Conservation (phyloP, 2,113 vertebrate genomes). For the Aegypius monachus region DNA sequence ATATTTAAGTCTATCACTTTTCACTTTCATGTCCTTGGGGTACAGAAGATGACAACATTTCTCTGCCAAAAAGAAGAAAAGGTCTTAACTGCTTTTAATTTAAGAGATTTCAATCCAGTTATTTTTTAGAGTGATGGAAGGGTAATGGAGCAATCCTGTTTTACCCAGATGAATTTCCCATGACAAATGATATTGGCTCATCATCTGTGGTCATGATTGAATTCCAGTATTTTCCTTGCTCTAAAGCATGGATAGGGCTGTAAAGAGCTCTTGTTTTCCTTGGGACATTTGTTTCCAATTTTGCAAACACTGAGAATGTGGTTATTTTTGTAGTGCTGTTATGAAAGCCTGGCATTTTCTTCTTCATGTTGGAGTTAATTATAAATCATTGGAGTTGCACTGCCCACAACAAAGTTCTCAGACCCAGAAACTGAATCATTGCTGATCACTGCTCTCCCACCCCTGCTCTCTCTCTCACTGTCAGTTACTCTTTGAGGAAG, state of each 20-base stretch:
- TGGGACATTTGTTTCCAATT: slow-evolving; percentile 91
- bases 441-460: slow-evolving; percentile 72
- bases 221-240: slow-evolving; percentile 75
- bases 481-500: slow-evolving; percentile 71
- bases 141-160: slow-evolving; percentile 77
- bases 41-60: slow-evolving; percentile 44
- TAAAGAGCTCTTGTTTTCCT: slow-evolving; percentile 78
- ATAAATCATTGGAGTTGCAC: slow-evolving; percentile 76
- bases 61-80: slow-evolving; percentile 33
- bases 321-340: slow-evolving; percentile 85
- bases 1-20: slow-evolving; percentile 3
- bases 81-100: slow-evolving; percentile 70
- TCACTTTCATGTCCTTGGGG: slow-evolving; percentile 39
- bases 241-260: slow-evolving; percentile 74
- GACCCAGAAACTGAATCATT: slow-evolving; percentile 78
- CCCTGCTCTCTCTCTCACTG: slow-evolving; percentile 70
- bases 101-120: slow-evolving; percentile 63
- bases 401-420: slow-evolving; percentile 84
- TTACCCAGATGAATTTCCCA: slow-evolving; percentile 87
- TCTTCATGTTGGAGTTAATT: slow-evolving; percentile 87
- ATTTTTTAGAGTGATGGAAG: slow-evolving; percentile 71
- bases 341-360: slow-evolving; percentile 89
- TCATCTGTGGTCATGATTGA: slow-evolving; percentile 79
- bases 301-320: slow-evolving; percentile 78
- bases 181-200: slow-evolving; percentile 86